Conservation (phyloP, 2,888 invertebrate species). For the Lomographa bimaculata region DNA sequence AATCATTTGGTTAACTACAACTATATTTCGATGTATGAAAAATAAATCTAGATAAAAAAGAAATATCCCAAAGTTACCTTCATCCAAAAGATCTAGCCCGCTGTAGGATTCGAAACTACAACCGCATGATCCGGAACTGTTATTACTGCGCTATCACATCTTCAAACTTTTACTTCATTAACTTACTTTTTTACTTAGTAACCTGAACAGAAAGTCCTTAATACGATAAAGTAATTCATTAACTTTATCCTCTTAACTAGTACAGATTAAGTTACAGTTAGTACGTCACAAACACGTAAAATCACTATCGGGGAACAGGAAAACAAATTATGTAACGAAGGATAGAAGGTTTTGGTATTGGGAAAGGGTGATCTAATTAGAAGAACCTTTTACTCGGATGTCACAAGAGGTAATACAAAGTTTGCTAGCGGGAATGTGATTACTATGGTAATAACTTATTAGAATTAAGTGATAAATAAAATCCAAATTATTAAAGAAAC, state of each 20-base stretch:
- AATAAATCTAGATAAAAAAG: no score
- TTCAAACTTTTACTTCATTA: no score
- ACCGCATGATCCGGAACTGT: no score
- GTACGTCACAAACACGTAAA: constrained; percentile 25
- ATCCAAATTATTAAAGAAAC: constrained; percentile 26
- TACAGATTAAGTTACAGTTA: constrained; percentile 7
- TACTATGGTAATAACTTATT: constrained; percentile 1
- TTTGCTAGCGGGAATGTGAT: no score
- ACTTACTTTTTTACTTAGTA: no score
- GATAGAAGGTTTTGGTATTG: constrained; percentile 46
- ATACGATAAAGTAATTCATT: constrained; percentile 10
- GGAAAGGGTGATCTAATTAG: constrained; percentile 56
- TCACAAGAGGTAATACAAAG: constrained; percentile 51
- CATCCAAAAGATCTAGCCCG: no score
- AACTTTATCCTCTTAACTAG: constrained; percentile 10
- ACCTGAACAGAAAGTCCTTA: constrained; percentile 9
- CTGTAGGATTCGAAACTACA: no score
- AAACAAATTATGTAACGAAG: constrained; percentile 53
- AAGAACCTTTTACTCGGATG: constrained; percentile 51
- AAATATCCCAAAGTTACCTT: no score
- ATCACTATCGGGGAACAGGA: constrained; percentile 39
- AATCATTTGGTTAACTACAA: no score
- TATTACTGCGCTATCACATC: no score
- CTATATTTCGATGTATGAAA: no score
- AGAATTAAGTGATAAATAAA: not conserved